Conservation (phyloP, 1,140 invertebrate species). For the Cecropterus lyciades region DNA sequence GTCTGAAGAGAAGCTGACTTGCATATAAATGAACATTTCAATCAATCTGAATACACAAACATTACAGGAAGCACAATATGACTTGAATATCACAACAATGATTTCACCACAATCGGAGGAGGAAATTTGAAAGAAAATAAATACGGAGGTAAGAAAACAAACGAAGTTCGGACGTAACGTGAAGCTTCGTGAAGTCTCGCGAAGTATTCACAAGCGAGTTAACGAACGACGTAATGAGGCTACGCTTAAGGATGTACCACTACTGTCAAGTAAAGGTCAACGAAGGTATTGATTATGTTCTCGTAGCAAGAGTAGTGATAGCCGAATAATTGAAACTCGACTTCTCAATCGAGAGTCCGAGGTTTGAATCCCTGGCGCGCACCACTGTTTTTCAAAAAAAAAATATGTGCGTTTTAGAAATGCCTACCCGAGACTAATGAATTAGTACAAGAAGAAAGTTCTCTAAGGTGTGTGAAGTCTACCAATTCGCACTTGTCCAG, state of each 20-base stretch:
- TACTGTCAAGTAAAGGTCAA: neutral
- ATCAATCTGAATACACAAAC: slow-evolving; percentile 5
- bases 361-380: no score
- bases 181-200: slow-evolving; percentile 9
- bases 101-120: slow-evolving; percentile 11
- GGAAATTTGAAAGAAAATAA: slow-evolving; percentile 29
- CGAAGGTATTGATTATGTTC: neutral
- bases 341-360: no score
- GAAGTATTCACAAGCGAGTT: slow-evolving; percentile 1
- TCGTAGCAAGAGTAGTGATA: no score
- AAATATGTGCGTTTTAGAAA: no score
- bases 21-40: slow-evolving; percentile 1
- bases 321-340: no score
- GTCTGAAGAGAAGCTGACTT: neutral
- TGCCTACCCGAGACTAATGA: no score
- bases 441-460: no score
- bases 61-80: slow-evolving; percentile 22
- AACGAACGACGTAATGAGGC: slow-evolving; percentile 33
- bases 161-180: slow-evolving; percentile 7
- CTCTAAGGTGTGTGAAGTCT: no score
- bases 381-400: no score
- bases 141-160: slow-evolving; percentile 11
- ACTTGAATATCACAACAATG: slow-evolving; percentile 17
- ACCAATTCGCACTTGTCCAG: no score
- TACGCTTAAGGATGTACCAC: neutral